Base-by-base conservation (phyloP, 2,113 vertebrate species). In the Galbula dea region DNA sequence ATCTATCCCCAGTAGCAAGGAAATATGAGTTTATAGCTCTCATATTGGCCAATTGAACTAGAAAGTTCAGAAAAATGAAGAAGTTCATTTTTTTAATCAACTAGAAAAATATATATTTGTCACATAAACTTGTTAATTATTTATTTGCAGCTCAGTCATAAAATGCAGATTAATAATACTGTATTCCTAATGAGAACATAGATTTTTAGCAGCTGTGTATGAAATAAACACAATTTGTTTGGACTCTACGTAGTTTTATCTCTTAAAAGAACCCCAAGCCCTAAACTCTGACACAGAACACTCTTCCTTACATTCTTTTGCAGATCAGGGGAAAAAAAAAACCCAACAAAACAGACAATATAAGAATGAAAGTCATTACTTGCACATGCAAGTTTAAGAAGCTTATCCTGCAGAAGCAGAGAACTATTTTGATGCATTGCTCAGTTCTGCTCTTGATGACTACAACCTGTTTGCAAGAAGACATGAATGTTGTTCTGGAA, bases 211-310 rank as follows among this genome's bases (percentile, higher is more conserved):
- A 62, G 20, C 21, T 77, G 18, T 48, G 4, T 39, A 16, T 66
- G 72, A 83, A 92, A 49, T 24, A 73, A 73, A 58, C 12, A 45
- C 12, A 30, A 30, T 14, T 54, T 45, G 11, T 5, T 49, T 55
- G 23, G 22, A 36, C 7, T 68, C 57, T 43, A 27, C 9, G 3
- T 10, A 36, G 24, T 21, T 16, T 37, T 41, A 43, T 10, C 57
- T 41, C 67, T 4, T 29, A 49, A 66, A 83, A 62, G n/a, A 18
- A 0, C 0, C 10, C 9, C n/a, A 83, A 51, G 65, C 15, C 8
- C 9, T 57, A 52, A 67, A 79, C 79, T 54, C 22, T 80, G 37
- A 76, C 41, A 41, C 27, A 52, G 5, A 32, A 7, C 14, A 59
- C 18, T 10, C 12, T 78, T 87, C 26, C 19, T 78, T 68, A 63